Base-by-base conservation (phyloP, 2,888 invertebrate species). In the Mimumesa dahlbomi region DNA sequence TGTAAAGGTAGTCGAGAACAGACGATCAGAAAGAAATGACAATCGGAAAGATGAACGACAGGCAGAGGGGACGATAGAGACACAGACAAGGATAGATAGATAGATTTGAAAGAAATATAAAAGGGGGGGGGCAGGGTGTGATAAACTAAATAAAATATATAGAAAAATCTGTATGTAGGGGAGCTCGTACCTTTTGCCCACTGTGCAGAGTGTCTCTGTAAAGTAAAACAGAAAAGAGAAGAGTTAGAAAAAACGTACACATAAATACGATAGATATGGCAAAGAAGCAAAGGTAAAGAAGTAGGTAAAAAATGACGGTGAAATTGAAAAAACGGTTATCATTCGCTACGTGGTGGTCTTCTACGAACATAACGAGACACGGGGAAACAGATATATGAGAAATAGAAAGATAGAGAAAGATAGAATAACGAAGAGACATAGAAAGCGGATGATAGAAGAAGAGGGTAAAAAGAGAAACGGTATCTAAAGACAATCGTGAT, bases 151-250 rank as follows among this genome's bases (percentile, higher is more conserved):
- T 22, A 45, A 54, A 40, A 54, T 34, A n/a, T n/a, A n/a, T n/a
- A n/a, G n/a, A n/a, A 73, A 77, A 78, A 77, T 61, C 49, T 74
- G 71, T 64, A 75, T 75, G 63, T 72, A 77, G 78, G 79, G 77
- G 76, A 79, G 73, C 76, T 84, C 87, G 81, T 89, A 89, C 89
- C 89, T 89, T 89, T 83, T 89, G 86, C 73, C 89, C 88, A 82
- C 88, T 86, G 87, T 87, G 87, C 80, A 89, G 88, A 84, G 86
- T 84, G 79, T 85, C 89, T 88, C 89, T 89, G 89, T 82, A 89
- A 89, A 87, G 84, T 84, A 85, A 89, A 83, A 85, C 83, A 88
- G 87, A 88, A 84, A 87, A 86, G 80, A 85, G 83, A 83, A 87
- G 77, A 86, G 86, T 89, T 89, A 88, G 86, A 88, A 82, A 78